Conservation (phyloP, 2,113 vertebrate genomes). For the Phylloscopus trochilus region DNA sequence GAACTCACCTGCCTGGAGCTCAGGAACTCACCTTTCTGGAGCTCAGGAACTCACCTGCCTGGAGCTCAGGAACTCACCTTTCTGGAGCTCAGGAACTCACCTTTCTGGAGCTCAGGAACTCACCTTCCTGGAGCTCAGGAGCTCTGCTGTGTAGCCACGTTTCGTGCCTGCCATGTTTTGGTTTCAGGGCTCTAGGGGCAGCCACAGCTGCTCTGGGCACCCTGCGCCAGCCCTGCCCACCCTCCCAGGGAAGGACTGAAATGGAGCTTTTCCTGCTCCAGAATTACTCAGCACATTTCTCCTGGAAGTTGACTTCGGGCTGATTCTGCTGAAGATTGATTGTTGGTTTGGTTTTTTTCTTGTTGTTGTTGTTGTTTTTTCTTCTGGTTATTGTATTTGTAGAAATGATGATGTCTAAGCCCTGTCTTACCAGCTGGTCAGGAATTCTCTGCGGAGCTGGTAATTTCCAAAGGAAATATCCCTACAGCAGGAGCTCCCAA, state of each 20-base stretch:
- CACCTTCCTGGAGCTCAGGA: not conserved
- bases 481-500: accelerated
- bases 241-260: not conserved
- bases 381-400: not conserved
- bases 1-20: too few species aligned
- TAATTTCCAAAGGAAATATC: not conserved
- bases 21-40: too few species aligned
- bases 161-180: too few species aligned
- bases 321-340: not conserved
- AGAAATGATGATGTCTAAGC: not conserved
- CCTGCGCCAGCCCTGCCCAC: not conserved
- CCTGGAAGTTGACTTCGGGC: not conserved
- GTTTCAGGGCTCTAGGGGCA: not conserved
- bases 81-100: too few species aligned
- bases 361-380: not conserved
- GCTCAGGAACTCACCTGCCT: too few species aligned
- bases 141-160: too few species aligned
- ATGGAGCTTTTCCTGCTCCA: not conserved
- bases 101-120: too few species aligned
- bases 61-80: too few species aligned
- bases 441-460: not conserved
- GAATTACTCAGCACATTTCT: not conserved
- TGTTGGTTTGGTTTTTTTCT: not conserved
- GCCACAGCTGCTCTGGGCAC: not conserved
- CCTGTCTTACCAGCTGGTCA: not conserved